Base-by-base conservation (phyloP, 2,797 vertebrate genomes). In the Smutsia temminckii region DNA sequence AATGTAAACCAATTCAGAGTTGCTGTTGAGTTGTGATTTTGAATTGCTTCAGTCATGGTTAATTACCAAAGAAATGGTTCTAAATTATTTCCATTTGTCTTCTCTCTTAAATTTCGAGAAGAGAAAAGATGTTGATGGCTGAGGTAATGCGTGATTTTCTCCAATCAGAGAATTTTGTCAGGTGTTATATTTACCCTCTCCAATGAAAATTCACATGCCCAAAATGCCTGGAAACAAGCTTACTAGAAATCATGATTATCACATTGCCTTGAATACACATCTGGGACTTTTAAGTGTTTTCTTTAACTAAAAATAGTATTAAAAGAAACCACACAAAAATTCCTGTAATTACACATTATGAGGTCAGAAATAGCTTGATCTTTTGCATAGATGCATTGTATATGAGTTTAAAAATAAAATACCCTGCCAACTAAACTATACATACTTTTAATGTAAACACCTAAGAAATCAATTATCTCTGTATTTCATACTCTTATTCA, bases 51-150 rank as follows among this genome's bases (percentile, higher is more conserved):
- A 80, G 77, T 84, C 61, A 94, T 81, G 40, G n/a, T 66, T 96
- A 96, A 97, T 96, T 97, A 94, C 87, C 80, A 81, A 89, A 92
- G 63, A 95, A 72, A 37, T 63, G 84, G 61, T 84, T 96, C 93
- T 89, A 94, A 96, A 87, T 95, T 68, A 34, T 93, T 84, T 84
- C 25, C 49, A 90, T 97, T 96, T 93, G 88, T 92, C 79, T 97
- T 90, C 75, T 74, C 23, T 91, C 81, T 88, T 94, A 95, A 96
- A 97, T 96, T 96, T 92, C 93, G 89, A 80, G 95, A 89, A 94
- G 46, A 80, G 23, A 93, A 95, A 96, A 81, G 63, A 85, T 88
- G 59, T 71, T 97, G 87, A 96, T 97, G 80, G 57, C 78, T 89
- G 80, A 94, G 80, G 83, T 96, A 64, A 61, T 18, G 1, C 89